A percentile compares a stretch with the other conserved stretches of the same genome.
Evolutionary conservation across 2,113 vertebrate species (phyloP).

Genomic region (Tinamus guttatus): DNA sequence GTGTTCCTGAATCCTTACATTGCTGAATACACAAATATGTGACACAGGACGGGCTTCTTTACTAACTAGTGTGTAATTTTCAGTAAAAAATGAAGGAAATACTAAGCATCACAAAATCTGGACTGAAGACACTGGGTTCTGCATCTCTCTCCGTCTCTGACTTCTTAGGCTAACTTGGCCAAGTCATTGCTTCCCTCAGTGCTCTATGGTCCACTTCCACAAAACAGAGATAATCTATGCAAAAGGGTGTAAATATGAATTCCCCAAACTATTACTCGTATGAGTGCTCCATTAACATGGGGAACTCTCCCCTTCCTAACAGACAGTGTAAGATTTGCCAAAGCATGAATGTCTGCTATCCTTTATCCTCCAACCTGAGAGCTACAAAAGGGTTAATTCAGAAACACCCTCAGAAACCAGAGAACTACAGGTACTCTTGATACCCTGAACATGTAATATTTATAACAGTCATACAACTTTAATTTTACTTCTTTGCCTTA

Average conservation of each 20-base stretch:
- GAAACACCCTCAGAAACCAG: conserved; percentile 56
- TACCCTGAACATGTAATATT: conserved; percentile 83
- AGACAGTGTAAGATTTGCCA: not conserved
- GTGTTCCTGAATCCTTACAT: not conserved
- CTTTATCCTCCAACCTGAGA: not conserved
- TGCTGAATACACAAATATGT: not conserved
- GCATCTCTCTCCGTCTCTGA: not conserved
- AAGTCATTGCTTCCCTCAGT: not conserved
- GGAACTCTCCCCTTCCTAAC: not conserved
- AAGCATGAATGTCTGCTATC: not conserved
- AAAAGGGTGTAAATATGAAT: not conserved
- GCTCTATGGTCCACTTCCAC: not conserved
- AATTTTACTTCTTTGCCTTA: conserved; percentile 79
- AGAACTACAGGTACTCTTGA: conserved; percentile 68
- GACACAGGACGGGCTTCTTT: not conserved
- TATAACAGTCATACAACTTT: conserved; percentile 84
- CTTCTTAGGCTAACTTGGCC: not conserved
- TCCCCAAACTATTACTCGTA: not conserved
- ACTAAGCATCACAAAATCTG: not conserved
- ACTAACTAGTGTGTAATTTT: not conserved
- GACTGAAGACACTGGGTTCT: not conserved
- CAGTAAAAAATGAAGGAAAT: not conserved
- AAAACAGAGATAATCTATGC: not conserved
- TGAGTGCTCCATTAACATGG: not conserved
- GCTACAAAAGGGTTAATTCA: conserved; percentile 73